These are phyloP conservation scores for Trididemnum clinides DNA, from an alignment of 23 tunicate genomes.

Conservation along the genomic window DNA sequence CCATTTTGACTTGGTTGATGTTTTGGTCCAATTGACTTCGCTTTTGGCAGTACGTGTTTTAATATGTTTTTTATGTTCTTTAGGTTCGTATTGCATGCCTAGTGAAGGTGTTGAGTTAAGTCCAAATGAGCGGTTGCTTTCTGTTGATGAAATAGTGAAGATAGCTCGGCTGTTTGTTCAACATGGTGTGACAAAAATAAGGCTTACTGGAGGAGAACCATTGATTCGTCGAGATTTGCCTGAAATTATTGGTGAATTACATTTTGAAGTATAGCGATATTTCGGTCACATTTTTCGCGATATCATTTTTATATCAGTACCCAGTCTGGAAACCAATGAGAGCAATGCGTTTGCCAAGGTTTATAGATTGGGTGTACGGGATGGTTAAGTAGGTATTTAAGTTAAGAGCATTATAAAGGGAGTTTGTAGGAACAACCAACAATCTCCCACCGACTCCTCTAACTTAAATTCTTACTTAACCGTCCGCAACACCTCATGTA, in stretches of 20 bases:
- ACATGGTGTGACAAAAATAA: slow-evolving; percentile 82
- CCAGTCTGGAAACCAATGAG: too few relatives aligned
- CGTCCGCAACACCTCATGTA: too few relatives aligned
- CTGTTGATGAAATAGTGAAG: slow-evolving; percentile 74
- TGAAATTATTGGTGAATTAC: slow-evolving; percentile 71
- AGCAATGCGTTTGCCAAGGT: too few relatives aligned
- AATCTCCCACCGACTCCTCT: too few relatives aligned
- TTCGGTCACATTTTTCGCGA: neutral
- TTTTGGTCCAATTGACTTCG: neutral
- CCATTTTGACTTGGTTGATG: neutral
- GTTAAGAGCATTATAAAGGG: too few relatives aligned
- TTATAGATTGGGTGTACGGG: too few relatives aligned
- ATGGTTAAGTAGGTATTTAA: too few relatives aligned
- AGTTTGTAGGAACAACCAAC: too few relatives aligned
- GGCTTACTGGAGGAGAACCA: slow-evolving; percentile 99
- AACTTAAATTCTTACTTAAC: too few relatives aligned
- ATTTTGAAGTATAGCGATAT: neutral
- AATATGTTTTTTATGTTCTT: neutral
- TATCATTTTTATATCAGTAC: neutral
- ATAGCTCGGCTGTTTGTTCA: slow-evolving; percentile 72
- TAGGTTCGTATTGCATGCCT: slow-evolving; percentile 98
- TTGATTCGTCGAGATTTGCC: slow-evolving; percentile 68
- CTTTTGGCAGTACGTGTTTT: neutral
- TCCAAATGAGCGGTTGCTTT: slow-evolving; percentile 55
- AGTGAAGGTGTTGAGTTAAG: slow-evolving; percentile 88